Evolutionary conservation across 2,113 vertebrate species (phyloP).

Genomic region (Machaerirhynchus nigripectus): DNA sequence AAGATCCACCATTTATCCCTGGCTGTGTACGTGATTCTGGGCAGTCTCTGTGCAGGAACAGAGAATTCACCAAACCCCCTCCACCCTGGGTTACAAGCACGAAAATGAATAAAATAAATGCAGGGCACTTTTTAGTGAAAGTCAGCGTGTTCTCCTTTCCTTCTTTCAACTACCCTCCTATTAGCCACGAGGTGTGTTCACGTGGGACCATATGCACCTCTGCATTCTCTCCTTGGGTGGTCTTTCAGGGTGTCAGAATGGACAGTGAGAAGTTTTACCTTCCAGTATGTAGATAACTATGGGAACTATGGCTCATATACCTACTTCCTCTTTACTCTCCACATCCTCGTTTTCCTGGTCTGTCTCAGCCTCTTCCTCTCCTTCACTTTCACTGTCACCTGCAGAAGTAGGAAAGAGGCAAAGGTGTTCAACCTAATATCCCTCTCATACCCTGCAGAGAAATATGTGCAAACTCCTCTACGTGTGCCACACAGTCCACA

Average conservation of each 20-base stretch:
- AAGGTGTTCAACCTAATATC: background rate
- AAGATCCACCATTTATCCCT: background rate
- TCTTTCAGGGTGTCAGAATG: background rate
- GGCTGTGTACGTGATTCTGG: background rate
- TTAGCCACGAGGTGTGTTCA: background rate
- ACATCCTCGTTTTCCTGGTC: constrained; percentile 62
- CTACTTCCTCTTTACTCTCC: constrained; percentile 77
- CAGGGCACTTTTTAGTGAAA: background rate
- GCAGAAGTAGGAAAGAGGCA: background rate
- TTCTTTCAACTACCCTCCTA: background rate
- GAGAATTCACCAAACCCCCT: background rate
- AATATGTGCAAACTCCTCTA: fast-evolving
- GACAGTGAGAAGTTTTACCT: background rate
- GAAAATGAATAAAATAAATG: background rate
- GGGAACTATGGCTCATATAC: constrained; percentile 20
- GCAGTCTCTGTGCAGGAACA: background rate
- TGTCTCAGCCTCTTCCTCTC: constrained; percentile 72
- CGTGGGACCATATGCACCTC: background rate
- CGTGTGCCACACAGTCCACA: background rate
- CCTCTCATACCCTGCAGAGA: background rate
- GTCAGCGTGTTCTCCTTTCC: background rate
- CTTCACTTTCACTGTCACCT: constrained; percentile 76
- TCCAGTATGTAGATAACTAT: background rate
- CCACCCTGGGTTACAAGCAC: background rate
- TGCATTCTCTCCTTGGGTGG: background rate